These are phyloP conservation scores for Coptodon rendalli DNA, from an alignment of 2,113 vertebrate genomes.

Conservation along the genomic window DNA sequence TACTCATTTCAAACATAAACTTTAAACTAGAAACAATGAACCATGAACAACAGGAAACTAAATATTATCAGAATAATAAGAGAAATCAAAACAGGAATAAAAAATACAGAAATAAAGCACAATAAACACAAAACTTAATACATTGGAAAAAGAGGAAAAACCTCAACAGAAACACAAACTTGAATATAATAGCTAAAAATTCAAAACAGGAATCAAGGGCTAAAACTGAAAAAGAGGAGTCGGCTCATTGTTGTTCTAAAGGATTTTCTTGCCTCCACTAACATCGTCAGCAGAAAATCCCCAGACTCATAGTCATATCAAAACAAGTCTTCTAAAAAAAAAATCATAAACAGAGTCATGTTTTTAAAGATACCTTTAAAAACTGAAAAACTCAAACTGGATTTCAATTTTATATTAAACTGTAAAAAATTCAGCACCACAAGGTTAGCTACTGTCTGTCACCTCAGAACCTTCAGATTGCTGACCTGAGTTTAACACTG, in stretches of 20 bases:
- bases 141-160: neutral
- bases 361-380: neutral
- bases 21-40: neutral
- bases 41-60: neutral
- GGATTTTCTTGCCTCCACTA: neutral
- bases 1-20: neutral
- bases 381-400: neutral
- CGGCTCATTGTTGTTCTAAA: neutral
- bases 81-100: neutral
- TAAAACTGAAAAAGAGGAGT: neutral
- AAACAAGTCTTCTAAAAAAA: neutral
- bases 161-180: neutral
- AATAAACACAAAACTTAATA: neutral
- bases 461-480: neutral
- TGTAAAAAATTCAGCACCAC: neutral
- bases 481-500: neutral
- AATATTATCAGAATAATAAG: neutral
- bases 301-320: neutral
- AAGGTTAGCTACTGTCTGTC: neutral
- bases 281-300: neutral
- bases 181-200: neutral
- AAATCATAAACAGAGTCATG: neutral
- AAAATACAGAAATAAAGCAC: neutral
- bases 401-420: neutral
- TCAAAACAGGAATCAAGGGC: neutral